Base-by-base conservation (phyloP, 30 jellyfish, hydroid and myxozoan species). In the Turritopsis rubra region DNA sequence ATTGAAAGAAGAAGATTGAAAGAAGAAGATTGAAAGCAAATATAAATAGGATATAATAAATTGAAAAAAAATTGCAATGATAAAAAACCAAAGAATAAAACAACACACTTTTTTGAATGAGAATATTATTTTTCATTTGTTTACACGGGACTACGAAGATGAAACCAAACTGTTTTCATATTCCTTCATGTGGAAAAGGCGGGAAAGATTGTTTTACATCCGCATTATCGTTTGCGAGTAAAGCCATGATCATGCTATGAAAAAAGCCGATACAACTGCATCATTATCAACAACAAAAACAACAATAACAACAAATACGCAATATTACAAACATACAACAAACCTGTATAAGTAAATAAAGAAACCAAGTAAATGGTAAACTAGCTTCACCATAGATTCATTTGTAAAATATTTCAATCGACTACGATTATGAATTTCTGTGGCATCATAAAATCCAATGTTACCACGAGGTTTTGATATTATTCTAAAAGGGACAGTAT, bases 361-460 rank as follows among this genome's bases (percentile, higher is more conserved):
- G 68, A 90, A 90, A 20, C 93, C 66, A 30, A 90, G 68, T 29
- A 90, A 41, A 66, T 90, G 91, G 65, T 90, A 90, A 25, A 93
- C 95, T 53, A 90, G 95, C 75, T 90, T 90, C n/a, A 83, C 95
- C 71, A 86, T 83, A 18, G 91, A 72, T 79, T 90, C 95, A 21
- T 79, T 81, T 29, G 83, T 52, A 53, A 80, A 83, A 20, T 65
- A 81, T 79, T 85, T 75, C 75, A 90, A 20, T 52, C 76, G 85
- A 53, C 83, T 76, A 29, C 97, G 89, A 66, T 90, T 90, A 19
- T 75, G 88, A 21, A 90, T 82, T 79, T 90, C 97, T n/a, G 97
- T 90, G 31, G 97, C 95, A 70, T 90, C 97, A 65, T 27, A 90
- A 72, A 75, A 53, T 29, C 81, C 91, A 25, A 83, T 54, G 16